phyloP scores from a whole-genome alignment of 2,797 vertebrate species.

The Odontamblyopus lacepedii region DNA sequence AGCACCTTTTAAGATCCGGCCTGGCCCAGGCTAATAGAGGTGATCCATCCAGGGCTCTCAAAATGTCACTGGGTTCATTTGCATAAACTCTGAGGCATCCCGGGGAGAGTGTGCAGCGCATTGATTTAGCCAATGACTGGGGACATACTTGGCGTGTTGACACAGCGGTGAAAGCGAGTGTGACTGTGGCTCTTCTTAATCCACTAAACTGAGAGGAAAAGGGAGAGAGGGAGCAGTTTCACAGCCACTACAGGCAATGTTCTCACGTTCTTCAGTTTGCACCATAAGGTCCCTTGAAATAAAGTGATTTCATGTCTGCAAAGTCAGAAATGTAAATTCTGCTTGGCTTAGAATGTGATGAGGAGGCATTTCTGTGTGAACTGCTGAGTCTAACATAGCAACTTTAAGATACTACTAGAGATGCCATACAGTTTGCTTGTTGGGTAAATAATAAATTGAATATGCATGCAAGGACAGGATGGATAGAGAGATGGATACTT shows the following conservation, averaged over 20 bases:
- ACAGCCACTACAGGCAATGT: slow-evolving; percentile 57
- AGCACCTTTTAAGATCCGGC: slow-evolving; percentile 82
- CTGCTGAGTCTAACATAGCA: slow-evolving; percentile 26
- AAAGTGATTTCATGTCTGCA: slow-evolving; percentile 66
- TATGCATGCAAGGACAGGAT: background rate
- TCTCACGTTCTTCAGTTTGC: slow-evolving; percentile 52
- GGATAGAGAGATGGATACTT: too few species aligned
- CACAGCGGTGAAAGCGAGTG: slow-evolving; percentile 73
- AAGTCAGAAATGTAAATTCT: slow-evolving; percentile 42
- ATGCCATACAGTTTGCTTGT: background rate
- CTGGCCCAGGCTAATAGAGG: slow-evolving; percentile 79
- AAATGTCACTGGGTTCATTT: slow-evolving; percentile 84
- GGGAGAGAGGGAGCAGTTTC: slow-evolving; percentile 64
- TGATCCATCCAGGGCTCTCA: slow-evolving; percentile 83
- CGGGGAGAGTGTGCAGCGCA: slow-evolving; percentile 60
- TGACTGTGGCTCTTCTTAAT: slow-evolving; percentile 75
- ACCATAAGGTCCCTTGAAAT: slow-evolving; percentile 62
- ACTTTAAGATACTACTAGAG: slow-evolving; percentile 37
- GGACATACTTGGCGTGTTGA: slow-evolving; percentile 77
- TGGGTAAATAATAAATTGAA: background rate
- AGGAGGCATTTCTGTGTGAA: slow-evolving; percentile 10
- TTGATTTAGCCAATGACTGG: slow-evolving; percentile 77
- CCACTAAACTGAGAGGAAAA: slow-evolving; percentile 69
- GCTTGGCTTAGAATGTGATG: slow-evolving; percentile 23
- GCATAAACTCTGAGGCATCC: slow-evolving; percentile 80